Percentiles rank a stretch among this genome's conserved stretches.
Evolutionary conservation across 2,113 vertebrate genomes (phyloP).

Genomic region (Sander vitreus): DNA sequence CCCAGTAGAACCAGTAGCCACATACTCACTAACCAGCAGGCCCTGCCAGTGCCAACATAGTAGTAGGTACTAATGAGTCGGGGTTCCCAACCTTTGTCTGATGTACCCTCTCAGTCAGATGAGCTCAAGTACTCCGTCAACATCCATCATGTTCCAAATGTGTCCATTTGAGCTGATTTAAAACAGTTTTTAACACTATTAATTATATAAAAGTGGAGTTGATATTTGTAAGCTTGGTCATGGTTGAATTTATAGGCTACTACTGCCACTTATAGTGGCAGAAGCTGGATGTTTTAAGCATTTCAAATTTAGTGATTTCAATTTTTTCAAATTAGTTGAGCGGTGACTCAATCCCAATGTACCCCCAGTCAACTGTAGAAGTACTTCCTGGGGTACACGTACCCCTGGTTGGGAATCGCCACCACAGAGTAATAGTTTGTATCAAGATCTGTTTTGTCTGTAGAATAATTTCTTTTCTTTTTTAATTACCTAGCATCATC

Average conservation of each 20-base stretch:
- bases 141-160: neutral
- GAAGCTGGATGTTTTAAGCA: neutral
- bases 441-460: neutral
- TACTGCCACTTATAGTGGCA: neutral
- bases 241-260: neutral
- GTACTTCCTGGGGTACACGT: neutral
- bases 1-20: neutral
- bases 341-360: neutral
- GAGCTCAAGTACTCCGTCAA: neutral
- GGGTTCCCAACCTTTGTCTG: neutral
- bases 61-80: no score
- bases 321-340: neutral
- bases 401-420: neutral
- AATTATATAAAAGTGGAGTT: neutral
- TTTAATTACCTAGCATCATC: neutral
- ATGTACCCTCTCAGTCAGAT: neutral
- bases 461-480: neutral
- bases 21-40: conserved; percentile 4
- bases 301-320: neutral
- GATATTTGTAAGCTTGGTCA: neutral
- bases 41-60: neutral
- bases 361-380: neutral
- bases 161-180: neutral
- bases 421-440: neutral
- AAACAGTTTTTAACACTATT: neutral